These are phyloP conservation scores for Enteromius afrohamiltoni DNA, from an alignment of 2,797 vertebrate species.

Conservation along the genomic window DNA sequence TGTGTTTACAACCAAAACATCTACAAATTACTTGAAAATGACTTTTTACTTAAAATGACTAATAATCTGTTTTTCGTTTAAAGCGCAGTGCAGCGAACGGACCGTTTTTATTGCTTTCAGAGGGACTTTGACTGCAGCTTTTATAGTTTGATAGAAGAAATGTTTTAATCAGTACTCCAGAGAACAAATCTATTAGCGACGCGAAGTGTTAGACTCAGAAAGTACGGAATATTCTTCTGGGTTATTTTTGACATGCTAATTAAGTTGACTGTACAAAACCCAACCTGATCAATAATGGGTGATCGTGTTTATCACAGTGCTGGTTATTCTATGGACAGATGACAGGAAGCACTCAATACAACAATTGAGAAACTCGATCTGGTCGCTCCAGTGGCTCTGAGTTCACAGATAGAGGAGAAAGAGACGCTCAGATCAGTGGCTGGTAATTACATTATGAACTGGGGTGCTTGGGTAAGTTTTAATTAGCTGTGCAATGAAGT, in stretches of 20 bases:
- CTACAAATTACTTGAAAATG: too few species aligned
- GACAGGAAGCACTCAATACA: conserved; percentile 61
- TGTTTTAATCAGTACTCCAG: conserved; percentile 21
- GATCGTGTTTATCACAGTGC: conserved; percentile 46
- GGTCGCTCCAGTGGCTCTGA: not conserved
- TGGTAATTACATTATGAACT: conserved; percentile 68
- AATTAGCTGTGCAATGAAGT: conserved; percentile 70
- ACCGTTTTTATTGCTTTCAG: not conserved
- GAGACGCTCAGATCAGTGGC: conserved; percentile 58
- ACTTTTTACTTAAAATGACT: too few species aligned
- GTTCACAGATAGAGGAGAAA: conserved; percentile 8
- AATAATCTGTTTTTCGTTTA: not conserved
- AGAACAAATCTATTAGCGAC: not conserved
- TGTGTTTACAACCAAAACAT: too few species aligned
- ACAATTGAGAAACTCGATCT: conserved; percentile 40
- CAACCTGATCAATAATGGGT: conserved; percentile 55
- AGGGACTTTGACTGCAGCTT: conserved; percentile 3
- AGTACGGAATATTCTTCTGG: not conserved
- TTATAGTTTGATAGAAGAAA: conserved; percentile 21
- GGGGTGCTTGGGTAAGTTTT: conserved; percentile 63
- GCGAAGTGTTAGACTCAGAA: not conserved
- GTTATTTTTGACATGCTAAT: conserved; percentile 18
- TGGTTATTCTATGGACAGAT: conserved; percentile 62
- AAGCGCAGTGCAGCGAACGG: not conserved
- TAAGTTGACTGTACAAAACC: not conserved